A percentile compares a stretch with the other conserved stretches of the same genome.
These are phyloP conservation scores for Quiscalus mexicanus DNA, from an alignment of 2,113 vertebrate species.

Conservation along the genomic window DNA sequence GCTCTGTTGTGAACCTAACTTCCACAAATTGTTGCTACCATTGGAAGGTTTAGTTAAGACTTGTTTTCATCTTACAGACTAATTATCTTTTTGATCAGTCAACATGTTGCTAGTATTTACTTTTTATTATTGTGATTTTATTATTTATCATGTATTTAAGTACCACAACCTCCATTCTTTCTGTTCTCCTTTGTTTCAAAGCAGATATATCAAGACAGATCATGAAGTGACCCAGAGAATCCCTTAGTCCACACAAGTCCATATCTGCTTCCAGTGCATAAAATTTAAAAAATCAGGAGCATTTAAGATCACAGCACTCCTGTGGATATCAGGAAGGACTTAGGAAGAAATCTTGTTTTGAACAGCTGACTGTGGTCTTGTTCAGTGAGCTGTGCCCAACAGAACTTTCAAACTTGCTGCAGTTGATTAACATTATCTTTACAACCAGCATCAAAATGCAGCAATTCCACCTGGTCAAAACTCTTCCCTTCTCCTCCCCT, in stretches of 20 bases:
- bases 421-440: neutral
- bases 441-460: neutral
- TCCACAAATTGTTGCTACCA: neutral
- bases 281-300: neutral
- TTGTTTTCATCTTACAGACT: neutral
- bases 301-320: neutral
- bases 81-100: neutral
- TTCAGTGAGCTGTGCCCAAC: neutral
- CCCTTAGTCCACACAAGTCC: accelerated
- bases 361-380: neutral
- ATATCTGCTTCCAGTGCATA: neutral
- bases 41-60: neutral
- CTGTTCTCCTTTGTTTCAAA: neutral
- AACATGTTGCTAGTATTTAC: neutral
- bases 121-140: neutral
- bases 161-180: neutral
- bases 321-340: neutral
- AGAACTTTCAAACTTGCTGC: neutral
- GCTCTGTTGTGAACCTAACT: neutral
- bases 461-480: neutral
- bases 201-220: neutral
- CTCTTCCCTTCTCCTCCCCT: accelerated
- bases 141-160: neutral
- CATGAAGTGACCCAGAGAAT: neutral
- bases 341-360: neutral